Percentiles rank a stretch among this genome's conserved stretches.
phyloP scores from a whole-genome alignment of 2,113 vertebrate genomes.

The Benitochromis conjunctus region DNA sequence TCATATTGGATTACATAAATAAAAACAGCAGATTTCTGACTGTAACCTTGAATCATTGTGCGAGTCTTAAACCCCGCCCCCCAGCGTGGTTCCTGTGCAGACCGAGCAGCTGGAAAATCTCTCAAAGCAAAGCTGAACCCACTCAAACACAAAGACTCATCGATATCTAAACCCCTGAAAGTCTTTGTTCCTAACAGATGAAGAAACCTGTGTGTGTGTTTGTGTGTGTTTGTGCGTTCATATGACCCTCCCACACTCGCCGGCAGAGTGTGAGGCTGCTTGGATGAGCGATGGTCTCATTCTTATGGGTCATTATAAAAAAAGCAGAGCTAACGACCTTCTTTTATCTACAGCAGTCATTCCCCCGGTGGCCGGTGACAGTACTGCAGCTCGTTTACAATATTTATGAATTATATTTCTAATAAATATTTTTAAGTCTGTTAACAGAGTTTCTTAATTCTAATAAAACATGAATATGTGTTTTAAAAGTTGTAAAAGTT shows the following conservation, averaged over 20 bases:
- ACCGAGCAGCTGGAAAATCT: slow-evolving; percentile 24
- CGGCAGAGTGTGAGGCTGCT: neutral
- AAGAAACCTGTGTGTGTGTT: neutral
- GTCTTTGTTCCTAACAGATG: neutral
- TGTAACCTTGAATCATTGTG: neutral
- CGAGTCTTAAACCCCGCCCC: neutral
- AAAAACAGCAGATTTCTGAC: neutral
- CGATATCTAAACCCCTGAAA: neutral
- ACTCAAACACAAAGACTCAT: neutral
- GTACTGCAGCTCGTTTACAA: neutral
- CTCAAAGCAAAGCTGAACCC: too few relatives aligned
- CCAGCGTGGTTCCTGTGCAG: neutral
- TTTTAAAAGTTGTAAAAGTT: neutral
- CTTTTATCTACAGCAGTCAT: neutral
- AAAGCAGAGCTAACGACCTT: too few relatives aligned
- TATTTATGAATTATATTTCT: neutral
- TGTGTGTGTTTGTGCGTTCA: too few relatives aligned
- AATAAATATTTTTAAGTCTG: neutral
- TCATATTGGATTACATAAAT: neutral
- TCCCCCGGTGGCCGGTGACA: accelerated
- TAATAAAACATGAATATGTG: neutral
- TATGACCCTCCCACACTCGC: neutral
- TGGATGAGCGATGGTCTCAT: neutral
- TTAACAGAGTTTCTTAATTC: neutral
- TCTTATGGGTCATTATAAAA: neutral